Conservation (phyloP, 2,888 invertebrate species). For the Druceiella hillmani region DNA sequence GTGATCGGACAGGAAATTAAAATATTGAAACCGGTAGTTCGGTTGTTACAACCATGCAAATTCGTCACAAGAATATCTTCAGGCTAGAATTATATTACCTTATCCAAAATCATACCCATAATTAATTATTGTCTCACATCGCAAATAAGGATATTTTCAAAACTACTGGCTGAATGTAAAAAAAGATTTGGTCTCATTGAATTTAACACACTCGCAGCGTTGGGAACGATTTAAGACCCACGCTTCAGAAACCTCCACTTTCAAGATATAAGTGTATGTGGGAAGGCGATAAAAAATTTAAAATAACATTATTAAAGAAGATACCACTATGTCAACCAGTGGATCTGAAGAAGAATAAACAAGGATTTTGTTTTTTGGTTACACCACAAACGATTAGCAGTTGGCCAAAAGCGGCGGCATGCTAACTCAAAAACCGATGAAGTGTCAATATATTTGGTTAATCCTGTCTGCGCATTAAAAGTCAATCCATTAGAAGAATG, state of each 20-base stretch:
- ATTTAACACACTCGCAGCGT: conserved; percentile 17
- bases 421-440: conserved; percentile 13
- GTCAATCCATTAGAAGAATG: conserved; percentile 17
- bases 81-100: conserved; percentile 17
- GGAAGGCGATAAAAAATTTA: conserved; percentile 13
- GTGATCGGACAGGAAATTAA: conserved; percentile 12
- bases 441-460: no score
- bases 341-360: no score
- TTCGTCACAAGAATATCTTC: conserved; percentile 17
- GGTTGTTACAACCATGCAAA: conserved; percentile 15
- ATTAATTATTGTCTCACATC: conserved; percentile 17
- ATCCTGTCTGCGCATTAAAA: no score
- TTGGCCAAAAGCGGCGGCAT: conserved; percentile 15
- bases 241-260: conserved; percentile 18
- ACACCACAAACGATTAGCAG: conserved; percentile 16
- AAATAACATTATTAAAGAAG: conserved; percentile 13
- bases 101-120: conserved; percentile 18
- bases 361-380: conserved; percentile 20
- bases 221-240: conserved; percentile 16
- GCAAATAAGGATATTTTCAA: conserved; percentile 14
- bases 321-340: no score
- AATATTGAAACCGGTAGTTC: conserved; percentile 11
- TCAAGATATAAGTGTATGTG: conserved; percentile 17
- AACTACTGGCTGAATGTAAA: conserved; percentile 14
- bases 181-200: conserved; percentile 19